Evolutionary conservation across 2,113 vertebrate genomes (phyloP).

Genomic region (Tupaia chinensis): DNA sequence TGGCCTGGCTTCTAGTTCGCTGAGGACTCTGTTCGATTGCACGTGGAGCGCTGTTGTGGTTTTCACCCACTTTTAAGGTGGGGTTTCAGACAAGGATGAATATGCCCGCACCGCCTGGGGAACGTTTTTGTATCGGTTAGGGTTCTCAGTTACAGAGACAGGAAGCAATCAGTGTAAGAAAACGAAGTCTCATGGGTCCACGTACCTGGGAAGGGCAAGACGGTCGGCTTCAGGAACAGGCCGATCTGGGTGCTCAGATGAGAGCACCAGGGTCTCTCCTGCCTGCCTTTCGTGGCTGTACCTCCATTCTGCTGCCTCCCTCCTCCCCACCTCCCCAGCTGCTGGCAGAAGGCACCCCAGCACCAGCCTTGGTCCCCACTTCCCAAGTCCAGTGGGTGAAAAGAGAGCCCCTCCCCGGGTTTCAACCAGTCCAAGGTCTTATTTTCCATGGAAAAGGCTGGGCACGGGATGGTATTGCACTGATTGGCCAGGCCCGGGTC

Average conservation of each 20-base stretch:
- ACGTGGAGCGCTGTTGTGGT: accelerated
- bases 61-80: neutral
- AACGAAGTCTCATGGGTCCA: neutral
- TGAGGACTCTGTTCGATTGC: neutral
- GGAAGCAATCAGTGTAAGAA: neutral
- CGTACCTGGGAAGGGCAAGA: neutral
- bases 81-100: neutral
- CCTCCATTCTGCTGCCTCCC: accelerated
- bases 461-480: too few species aligned
- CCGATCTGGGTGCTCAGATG: neutral
- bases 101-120: neutral
- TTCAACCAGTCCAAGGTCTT: neutral
- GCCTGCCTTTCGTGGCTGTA: accelerated
- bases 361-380: neutral
- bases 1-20: accelerated
- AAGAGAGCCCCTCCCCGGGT: neutral
- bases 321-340: neutral
- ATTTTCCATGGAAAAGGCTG: accelerated
- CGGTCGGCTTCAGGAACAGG: neutral
- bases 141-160: neutral
- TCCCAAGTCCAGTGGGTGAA: neutral
- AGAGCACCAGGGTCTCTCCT: too few species aligned
- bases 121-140: neutral
- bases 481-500: neutral
- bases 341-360: accelerated